Conservation (phyloP, 2,113 vertebrate species). For the Otocyon megalotis region DNA sequence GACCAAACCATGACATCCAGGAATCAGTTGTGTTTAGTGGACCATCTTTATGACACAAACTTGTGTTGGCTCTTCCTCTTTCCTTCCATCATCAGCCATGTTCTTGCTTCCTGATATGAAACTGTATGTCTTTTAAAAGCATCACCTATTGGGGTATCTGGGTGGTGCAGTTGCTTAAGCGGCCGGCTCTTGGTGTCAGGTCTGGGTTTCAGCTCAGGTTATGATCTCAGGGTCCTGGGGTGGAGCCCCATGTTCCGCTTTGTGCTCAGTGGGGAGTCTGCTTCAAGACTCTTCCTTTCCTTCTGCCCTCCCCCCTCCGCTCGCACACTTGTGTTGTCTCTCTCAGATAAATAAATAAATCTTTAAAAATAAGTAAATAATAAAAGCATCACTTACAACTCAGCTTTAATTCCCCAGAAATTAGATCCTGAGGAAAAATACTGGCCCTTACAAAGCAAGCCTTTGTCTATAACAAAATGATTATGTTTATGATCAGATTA, state of each 20-base stretch:
- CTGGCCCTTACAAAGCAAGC: not conserved
- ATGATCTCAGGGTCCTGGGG: not conserved
- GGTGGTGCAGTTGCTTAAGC: not conserved
- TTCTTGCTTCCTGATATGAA: not conserved
- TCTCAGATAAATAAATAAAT: too few relatives aligned
- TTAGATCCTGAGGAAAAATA: not conserved
- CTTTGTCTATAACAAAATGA: not conserved
- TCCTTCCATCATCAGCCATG: not conserved
- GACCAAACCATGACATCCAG: not conserved
- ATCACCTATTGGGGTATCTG: not conserved
- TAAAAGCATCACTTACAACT: not conserved
- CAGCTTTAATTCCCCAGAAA: not conserved
- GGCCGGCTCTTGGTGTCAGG: not conserved
- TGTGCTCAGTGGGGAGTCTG: not conserved
- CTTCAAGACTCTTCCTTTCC: too few relatives aligned
- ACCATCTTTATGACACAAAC: not conserved
- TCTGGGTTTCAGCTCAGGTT: not conserved
- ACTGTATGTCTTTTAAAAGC: not conserved
- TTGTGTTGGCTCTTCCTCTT: not conserved
- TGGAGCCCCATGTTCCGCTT: not conserved
- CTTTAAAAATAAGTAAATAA: too few relatives aligned
- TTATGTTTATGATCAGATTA: not conserved
- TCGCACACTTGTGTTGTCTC: too few relatives aligned
- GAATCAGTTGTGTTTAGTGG: not conserved
- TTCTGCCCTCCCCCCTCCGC: too few relatives aligned